A percentile compares a stretch with the other conserved stretches of the same genome.
Conservation (phyloP, 1,140 invertebrate genomes). For the Bombus consobrinus region DNA sequence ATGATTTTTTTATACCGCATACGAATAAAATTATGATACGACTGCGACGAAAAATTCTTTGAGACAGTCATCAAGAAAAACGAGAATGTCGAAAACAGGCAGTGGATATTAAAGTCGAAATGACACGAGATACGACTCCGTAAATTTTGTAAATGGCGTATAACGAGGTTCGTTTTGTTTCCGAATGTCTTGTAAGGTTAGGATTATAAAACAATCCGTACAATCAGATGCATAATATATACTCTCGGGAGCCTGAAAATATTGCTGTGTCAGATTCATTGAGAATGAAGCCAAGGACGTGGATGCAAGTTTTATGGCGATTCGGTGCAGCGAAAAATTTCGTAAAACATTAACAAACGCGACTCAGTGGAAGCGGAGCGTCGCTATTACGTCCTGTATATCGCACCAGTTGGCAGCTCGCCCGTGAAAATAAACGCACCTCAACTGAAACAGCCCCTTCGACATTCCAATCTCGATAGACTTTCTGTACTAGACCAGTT, state of each 20-base stretch:
- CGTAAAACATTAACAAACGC: not conserved
- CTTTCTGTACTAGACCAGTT: not conserved
- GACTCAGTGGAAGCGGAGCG: not conserved
- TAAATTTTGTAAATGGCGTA: too few relatives aligned
- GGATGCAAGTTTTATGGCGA: not conserved
- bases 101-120: too few relatives aligned
- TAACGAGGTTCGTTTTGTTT: too few relatives aligned
- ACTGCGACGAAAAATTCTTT: too few relatives aligned
- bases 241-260: not conserved
- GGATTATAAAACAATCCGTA: not conserved
- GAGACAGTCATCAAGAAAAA: too few relatives aligned
- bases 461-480: conserved; percentile 32
- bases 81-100: too few relatives aligned
- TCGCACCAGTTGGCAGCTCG: conserved; percentile 30
- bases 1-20: too few relatives aligned
- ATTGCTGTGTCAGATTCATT: not conserved
- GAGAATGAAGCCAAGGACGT: not conserved
- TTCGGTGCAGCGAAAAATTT: not conserved
- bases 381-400: not conserved
- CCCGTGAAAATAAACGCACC: conserved; percentile 44
- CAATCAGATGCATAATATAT: too few relatives aligned
- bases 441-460: conserved; percentile 29
- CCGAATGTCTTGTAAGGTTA: not conserved
- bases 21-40: too few relatives aligned
- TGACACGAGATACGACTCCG: too few relatives aligned